phyloP scores from a whole-genome alignment of 2,113 vertebrate species.

The Riparia riparia region DNA sequence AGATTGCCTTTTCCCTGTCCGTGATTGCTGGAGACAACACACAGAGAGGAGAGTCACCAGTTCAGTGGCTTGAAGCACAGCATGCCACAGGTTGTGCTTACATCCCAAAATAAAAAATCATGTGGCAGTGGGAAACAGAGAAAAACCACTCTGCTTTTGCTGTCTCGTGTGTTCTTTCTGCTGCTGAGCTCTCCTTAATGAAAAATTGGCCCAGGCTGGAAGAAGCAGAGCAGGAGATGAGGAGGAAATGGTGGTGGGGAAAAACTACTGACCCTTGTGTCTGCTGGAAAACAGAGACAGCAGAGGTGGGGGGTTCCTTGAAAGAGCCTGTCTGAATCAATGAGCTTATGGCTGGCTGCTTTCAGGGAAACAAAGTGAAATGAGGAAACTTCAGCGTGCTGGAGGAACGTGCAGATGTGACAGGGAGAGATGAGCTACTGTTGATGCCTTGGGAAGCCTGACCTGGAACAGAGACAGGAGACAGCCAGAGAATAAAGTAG shows the following conservation, averaged over 20 bases:
- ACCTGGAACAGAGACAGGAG: background rate
- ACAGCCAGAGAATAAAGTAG: background rate
- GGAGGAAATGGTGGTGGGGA: background rate
- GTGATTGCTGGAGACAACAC: constrained; percentile 5
- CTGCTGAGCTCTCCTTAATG: background rate
- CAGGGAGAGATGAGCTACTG: background rate
- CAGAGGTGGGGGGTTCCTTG: background rate
- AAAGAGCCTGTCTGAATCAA: background rate
- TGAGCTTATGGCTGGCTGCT: background rate
- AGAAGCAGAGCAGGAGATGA: background rate
- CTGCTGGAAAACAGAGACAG: background rate
- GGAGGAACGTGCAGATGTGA: background rate
- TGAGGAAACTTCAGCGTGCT: background rate
- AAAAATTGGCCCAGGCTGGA: background rate
- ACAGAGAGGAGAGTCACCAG: constrained; percentile 25
- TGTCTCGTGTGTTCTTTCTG: background rate
- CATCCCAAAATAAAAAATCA: constrained; percentile 16
- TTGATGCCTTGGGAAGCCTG: background rate
- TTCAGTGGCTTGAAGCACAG: background rate
- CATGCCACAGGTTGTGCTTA: background rate
- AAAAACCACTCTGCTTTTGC: background rate
- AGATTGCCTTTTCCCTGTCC: background rate
- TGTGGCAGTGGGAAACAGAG: background rate
- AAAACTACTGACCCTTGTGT: constrained; percentile 8
- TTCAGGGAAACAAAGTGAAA: background rate